These are phyloP conservation scores for Neosilurus mollespiculum DNA, from an alignment of 2,797 vertebrate species.

Conservation along the genomic window DNA sequence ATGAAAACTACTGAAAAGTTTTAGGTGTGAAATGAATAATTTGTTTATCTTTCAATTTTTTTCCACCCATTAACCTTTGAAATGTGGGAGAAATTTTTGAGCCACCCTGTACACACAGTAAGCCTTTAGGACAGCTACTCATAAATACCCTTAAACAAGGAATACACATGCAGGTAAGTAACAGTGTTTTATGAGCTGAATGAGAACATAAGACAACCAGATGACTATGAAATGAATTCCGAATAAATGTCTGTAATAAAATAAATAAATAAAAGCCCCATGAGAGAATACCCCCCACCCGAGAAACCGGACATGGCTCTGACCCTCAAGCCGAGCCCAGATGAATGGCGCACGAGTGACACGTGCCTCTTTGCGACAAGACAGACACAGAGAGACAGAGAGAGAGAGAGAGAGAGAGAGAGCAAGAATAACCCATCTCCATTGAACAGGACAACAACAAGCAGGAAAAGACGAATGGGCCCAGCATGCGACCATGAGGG, in stretches of 20 bases:
- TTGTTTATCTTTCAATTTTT: too few species aligned
- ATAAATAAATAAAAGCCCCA: background rate
- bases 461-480: conserved; percentile 54
- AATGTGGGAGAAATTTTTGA: too few species aligned
- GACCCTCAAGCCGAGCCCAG: conserved; percentile 49
- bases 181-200: background rate
- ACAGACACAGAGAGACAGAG: conserved; percentile 33
- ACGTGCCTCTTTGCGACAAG: conserved; percentile 49
- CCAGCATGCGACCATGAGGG: conserved; percentile 63
- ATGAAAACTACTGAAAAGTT: too few species aligned
- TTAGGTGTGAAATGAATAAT: too few species aligned
- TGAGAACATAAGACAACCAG: background rate
- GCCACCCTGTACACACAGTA: too few species aligned
- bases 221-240: conserved; percentile 10
- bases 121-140: background rate
- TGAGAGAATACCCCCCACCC: background rate
- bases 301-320: conserved; percentile 9
- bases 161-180: conserved; percentile 16
- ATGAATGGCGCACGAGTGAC: conserved; percentile 62
- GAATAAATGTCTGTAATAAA: background rate
- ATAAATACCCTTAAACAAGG: background rate
- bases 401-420: conserved; percentile 32
- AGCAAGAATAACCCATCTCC: conserved; percentile 51
- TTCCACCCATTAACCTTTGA: too few species aligned
- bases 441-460: conserved; percentile 51